Conservation (phyloP, 2,797 vertebrate genomes). For the Glyptemys insculpta region DNA sequence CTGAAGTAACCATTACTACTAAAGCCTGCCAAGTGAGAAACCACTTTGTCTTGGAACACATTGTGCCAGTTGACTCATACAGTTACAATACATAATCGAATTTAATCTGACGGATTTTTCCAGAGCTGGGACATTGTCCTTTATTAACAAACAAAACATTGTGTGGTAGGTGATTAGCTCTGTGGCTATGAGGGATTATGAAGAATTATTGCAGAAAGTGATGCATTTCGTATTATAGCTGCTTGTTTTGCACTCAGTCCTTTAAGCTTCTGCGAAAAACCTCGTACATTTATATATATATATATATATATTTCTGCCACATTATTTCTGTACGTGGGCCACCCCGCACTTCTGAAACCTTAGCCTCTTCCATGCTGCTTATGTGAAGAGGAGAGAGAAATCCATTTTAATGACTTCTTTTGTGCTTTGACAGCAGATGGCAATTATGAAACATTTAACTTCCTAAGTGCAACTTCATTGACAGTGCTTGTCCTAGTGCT, state of each 20-base stretch:
- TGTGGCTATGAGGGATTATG: background rate
- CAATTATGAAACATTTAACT: conserved; percentile 14
- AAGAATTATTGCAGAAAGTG: background rate
- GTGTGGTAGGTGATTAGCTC: background rate
- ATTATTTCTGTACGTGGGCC: background rate
- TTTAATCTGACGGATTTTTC: conserved; percentile 47
- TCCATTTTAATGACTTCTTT: conserved; percentile 32
- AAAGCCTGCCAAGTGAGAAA: conserved; percentile 17
- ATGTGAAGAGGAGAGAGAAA: background rate
- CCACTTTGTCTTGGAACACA: background rate
- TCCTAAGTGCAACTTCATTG: background rate
- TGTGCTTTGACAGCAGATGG: conserved; percentile 15
- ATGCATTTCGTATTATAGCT: background rate
- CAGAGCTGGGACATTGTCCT: background rate
- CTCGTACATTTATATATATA: background rate
- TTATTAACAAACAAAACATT: conserved; percentile 36
- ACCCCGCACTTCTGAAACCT: background rate
- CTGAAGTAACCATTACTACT: background rate
- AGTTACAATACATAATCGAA: conserved; percentile 25
- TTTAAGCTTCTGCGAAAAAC: background rate
- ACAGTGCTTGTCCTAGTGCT: background rate
- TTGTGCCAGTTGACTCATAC: background rate
- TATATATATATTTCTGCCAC: background rate
- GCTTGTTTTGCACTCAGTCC: background rate
- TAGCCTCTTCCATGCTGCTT: background rate